A percentile compares a stretch with the other conserved stretches of the same genome.
phyloP scores from a whole-genome alignment of 2,888 invertebrate species.

The Microctonus hyperodae region DNA sequence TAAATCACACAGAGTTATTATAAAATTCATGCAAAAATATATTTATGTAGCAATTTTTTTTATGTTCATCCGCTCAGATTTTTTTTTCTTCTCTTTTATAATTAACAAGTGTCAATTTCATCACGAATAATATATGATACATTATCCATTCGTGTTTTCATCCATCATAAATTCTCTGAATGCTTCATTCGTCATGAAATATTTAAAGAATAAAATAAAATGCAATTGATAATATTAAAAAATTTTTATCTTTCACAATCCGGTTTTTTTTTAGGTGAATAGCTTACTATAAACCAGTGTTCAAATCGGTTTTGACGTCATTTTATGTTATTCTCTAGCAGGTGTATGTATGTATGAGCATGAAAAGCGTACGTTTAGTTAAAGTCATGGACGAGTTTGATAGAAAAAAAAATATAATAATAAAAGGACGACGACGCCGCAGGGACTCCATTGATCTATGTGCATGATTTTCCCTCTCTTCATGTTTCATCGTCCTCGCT shows the following conservation, averaged over 20 bases:
- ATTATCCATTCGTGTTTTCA: too few species aligned
- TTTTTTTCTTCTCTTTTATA: too few species aligned
- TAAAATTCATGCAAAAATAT: too few species aligned
- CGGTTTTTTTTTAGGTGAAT: background rate
- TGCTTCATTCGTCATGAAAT: too few species aligned
- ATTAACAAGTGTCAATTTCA: too few species aligned
- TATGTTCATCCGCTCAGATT: too few species aligned
- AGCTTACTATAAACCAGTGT: background rate
- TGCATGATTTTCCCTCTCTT: slow-evolving; percentile 27
- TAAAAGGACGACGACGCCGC: background rate
- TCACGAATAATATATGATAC: too few species aligned
- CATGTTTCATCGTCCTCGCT: slow-evolving; percentile 27
- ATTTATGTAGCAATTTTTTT: too few species aligned
- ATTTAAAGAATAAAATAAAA: background rate
- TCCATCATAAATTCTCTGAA: too few species aligned
- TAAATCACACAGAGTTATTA: too few species aligned
- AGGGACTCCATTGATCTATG: slow-evolving; percentile 28
- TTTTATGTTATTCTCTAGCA: background rate
- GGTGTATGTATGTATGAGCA: slow-evolving; percentile 6
- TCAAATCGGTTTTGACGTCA: slow-evolving; percentile 3
- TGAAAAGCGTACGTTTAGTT: background rate
- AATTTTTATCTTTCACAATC: background rate
- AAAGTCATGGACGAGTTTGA: background rate
- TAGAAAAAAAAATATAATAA: background rate
- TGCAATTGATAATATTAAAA: background rate